These are phyloP conservation scores for Parascotia fuliginaria DNA, from an alignment of 2,888 invertebrate species.

Conservation along the genomic window DNA sequence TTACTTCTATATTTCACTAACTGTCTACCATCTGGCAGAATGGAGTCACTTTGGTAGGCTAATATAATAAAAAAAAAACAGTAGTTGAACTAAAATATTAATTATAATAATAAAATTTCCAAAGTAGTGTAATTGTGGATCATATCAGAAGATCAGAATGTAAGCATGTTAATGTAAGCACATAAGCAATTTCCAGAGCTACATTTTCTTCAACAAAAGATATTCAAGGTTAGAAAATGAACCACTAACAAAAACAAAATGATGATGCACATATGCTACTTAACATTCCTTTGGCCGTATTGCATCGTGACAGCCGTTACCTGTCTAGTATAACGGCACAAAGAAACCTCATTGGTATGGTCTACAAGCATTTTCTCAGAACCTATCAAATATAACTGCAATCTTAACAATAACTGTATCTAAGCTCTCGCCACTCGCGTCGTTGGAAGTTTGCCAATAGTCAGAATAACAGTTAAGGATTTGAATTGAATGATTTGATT, in stretches of 20 bases:
- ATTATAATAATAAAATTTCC: too few relatives aligned
- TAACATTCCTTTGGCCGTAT: background rate
- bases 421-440: background rate
- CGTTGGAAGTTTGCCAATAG: background rate
- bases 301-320: constrained; percentile 5
- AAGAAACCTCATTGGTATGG: constrained; percentile 10
- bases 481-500: too few relatives aligned
- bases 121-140: too few relatives aligned
- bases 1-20: too few relatives aligned
- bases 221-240: background rate
- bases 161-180: too few relatives aligned
- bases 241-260: background rate
- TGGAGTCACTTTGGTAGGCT: too few relatives aligned
- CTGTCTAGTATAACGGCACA: background rate
- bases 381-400: background rate
- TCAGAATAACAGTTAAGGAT: background rate
- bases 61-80: too few relatives aligned
- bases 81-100: too few relatives aligned
- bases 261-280: background rate
- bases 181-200: background rate
- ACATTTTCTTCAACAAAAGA: background rate
- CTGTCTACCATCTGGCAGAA: too few relatives aligned
- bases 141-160: too few relatives aligned
- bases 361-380: background rate
- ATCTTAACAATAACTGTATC: background rate